phyloP scores from a whole-genome alignment of 2,888 invertebrate genomes.

The Micoletzkya japonica region DNA sequence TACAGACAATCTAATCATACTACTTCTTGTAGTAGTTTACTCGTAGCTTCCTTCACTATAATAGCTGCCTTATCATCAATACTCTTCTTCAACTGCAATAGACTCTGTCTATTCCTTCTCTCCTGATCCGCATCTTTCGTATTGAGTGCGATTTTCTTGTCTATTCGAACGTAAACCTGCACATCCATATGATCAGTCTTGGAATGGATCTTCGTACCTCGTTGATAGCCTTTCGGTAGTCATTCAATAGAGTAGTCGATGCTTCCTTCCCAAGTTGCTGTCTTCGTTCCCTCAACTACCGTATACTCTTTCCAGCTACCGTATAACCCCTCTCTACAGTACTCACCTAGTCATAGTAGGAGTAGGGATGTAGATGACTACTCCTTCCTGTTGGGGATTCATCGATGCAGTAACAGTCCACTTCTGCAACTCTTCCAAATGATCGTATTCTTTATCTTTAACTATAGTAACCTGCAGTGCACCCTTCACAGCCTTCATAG shows the following conservation, averaged over 20 bases:
- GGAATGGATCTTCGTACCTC: slow-evolving; percentile 35
- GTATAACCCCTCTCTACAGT: neutral
- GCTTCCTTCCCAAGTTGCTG: slow-evolving; percentile 86
- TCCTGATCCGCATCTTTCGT: slow-evolving; percentile 7
- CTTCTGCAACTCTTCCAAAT: slow-evolving; percentile 34
- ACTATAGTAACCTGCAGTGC: slow-evolving; percentile 44
- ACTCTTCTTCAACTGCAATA: slow-evolving; percentile 4
- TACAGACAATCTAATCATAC: neutral
- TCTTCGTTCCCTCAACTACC: slow-evolving; percentile 74
- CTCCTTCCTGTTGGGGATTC: slow-evolving; percentile 57
- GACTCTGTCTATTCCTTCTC: slow-evolving; percentile 4
- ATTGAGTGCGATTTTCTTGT: neutral
- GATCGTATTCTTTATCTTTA: neutral
- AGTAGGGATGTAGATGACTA: slow-evolving; percentile 50
- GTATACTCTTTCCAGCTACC: neutral
- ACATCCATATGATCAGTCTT: too few relatives aligned
- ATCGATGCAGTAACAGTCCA: slow-evolving; percentile 39
- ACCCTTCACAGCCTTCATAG: slow-evolving; percentile 50
- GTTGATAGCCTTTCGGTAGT: slow-evolving; percentile 54
- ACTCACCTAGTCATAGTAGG: slow-evolving; percentile 76
- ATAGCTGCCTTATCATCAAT: slow-evolving; percentile 19
- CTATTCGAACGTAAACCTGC: slow-evolving; percentile 14
- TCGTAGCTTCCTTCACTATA: slow-evolving; percentile 14
- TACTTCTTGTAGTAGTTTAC: slow-evolving; percentile 1
- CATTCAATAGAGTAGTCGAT: slow-evolving; percentile 68